Evolutionary conservation across 2,113 vertebrate species (phyloP), one percentile per base, ranked within the genome.

Genomic region (Anthoscopus minutus): DNA sequence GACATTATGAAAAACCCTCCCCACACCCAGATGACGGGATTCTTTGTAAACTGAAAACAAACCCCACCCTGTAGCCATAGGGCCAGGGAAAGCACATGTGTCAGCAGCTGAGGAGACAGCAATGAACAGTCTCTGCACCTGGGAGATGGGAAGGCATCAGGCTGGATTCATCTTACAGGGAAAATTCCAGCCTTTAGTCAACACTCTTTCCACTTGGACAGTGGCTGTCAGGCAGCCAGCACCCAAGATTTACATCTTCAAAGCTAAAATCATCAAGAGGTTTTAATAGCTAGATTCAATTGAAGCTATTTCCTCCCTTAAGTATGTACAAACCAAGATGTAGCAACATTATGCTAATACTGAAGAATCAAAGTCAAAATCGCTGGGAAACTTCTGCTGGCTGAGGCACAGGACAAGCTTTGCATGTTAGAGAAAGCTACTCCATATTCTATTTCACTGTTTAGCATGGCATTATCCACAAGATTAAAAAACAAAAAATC

Each of bases 41-140:
- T 91, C 94, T 95, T 91, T 88, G 69, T 50, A 54, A 91, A n/a
- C 85, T 76, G 50, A 93, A 97, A 91, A 76, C 88, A 95, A 93
- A 77, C 93, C 96, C 48, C 95, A 89, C 95, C 94, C 94, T 89
- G 73, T 47, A 81, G 50, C 84, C 86, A 94, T 37, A 65, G 86
- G 78, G 89, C 53, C 69, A 60, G 81, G 23, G 74, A 92, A 93
- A 88, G 71, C 56, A 64, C 45, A 69, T 50, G 38, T 85, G 84
- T 92, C 88, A 96, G 93, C 90, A 95, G 79, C 65, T 21, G 51
- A 65, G 50, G 19, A 90, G 84, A 91, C 76, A 56, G 45, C 79
- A 80, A 31, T 3, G 62, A 82, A 35, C 35, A 51, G 61, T 7
- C 91, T 69, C 60, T 30, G 50, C 4, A 3, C 58, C 15, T 37